Percentiles rank a stretch among this genome's conserved stretches.
Conservation (phyloP, 1,140 invertebrate species). For the Penaeus vannamei region DNA sequence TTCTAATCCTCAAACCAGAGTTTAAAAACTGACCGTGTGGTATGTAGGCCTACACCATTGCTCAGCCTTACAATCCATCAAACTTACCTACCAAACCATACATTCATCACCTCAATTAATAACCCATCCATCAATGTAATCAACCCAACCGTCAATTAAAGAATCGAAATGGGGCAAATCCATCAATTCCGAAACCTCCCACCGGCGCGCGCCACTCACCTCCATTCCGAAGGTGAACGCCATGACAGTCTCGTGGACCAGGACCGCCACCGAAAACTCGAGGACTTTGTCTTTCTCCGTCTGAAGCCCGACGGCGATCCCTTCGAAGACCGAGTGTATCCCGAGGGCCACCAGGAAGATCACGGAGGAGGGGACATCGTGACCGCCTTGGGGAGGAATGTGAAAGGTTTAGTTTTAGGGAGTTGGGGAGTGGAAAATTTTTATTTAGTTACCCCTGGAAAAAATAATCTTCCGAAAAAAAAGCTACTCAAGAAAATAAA, state of each 20-base stretch:
- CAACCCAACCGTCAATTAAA: no score
- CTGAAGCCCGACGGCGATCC: conserved; percentile 67
- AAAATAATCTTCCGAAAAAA: no score
- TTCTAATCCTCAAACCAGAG: no score
- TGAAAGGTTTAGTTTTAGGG: not conserved
- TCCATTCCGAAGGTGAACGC: conserved; percentile 66
- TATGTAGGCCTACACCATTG: no score
- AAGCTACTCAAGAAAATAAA: no score
- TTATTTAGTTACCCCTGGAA: not conserved
- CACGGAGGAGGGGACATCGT: conserved; percentile 65
- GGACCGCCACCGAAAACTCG: conserved; percentile 58
- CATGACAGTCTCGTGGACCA: conserved; percentile 66
- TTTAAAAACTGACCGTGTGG: no score
- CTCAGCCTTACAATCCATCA: no score
- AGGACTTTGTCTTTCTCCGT: conserved; percentile 62
- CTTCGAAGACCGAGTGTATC: conserved; percentile 64
- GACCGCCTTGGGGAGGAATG: conserved; percentile 14
- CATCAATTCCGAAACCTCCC: no score
- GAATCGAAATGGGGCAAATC: no score
- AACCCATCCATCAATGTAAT: no score
- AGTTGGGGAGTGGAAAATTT: not conserved
- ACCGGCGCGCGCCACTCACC: conserved; percentile 50
- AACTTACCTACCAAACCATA: no score
- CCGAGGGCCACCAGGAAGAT: conserved; percentile 66
- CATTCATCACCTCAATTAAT: no score